Base-by-base conservation (phyloP, 2,113 vertebrate species). In the Lycaon pictus region DNA sequence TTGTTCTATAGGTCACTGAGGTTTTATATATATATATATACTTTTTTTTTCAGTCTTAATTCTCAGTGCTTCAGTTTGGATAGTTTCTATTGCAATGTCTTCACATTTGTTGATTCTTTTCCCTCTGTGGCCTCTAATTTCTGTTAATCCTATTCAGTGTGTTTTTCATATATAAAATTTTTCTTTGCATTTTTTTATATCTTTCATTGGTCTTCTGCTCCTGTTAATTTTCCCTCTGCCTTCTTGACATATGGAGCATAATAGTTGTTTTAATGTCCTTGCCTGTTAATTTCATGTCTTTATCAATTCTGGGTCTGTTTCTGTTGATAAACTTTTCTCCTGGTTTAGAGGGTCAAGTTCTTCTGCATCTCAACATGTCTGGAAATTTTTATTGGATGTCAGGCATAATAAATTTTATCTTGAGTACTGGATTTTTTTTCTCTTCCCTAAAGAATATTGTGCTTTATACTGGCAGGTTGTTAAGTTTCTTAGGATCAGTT, bases 241-340 rank as follows among this genome's bases (percentile, higher is more conserved):
- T 96, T 94, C 67, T 60, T 83, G 69, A 88, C 6, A 56, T 62
- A n/a, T 37, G 23, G 16, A 67, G 4, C 43, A 32, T 71, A 55
- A 77, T 71, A 37, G 27, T 19, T 63, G 43, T 71, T 65, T 92
- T 88, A 93, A 92, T 76, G 27, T 81, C 23, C 53, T 94, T 93
- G 8, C 29, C n/a, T 90, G 16, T 2, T 58, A 87, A 53, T 74
- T 96, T 80, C 12, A n/a, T 89, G 19, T 94, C 51, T 85, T 27
- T 85, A 74, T 77, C 65, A 77, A 43, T 93, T 93, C 80, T 94
- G 43, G 29, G 25, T 82, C 65, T 83, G 37, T 55, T 88, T 95
- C 91, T 92, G 6, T 71, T 81, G 74, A 82, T 17, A 63, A 58
- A 56, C n/a, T 62, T 71, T 72, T 7, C n/a, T 3, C 7, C 17